Evolutionary conservation across 2,113 vertebrate genomes (phyloP).

Genomic region (Felis catus): DNA sequence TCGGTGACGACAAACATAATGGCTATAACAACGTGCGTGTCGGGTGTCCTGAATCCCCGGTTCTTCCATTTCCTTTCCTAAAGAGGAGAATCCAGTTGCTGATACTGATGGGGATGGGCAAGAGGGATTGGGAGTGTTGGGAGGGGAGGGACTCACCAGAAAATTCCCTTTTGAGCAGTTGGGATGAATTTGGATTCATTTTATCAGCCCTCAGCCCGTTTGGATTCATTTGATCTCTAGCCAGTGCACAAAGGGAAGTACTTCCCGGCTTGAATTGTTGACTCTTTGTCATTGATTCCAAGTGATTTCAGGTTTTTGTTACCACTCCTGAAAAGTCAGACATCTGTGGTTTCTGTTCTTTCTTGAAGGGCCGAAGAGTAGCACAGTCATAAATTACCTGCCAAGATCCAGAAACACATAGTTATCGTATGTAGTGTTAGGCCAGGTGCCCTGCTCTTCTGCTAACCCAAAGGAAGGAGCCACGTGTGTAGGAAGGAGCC

Average conservation of each 20-base stretch:
- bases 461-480: not conserved
- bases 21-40: not conserved
- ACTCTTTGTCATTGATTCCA: slow-evolving; percentile 11
- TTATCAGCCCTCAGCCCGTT: not conserved
- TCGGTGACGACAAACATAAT: not conserved
- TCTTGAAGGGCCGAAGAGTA: not conserved
- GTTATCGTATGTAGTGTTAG: not conserved
- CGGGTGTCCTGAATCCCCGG: not conserved
- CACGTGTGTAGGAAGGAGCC: not conserved
- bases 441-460: not conserved
- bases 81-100: not conserved
- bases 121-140: not conserved
- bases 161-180: not conserved
- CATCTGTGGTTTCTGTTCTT: slow-evolving; percentile 35
- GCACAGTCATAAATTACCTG: not conserved
- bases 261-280: not conserved
- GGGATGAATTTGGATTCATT: not conserved
- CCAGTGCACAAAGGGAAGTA: not conserved
- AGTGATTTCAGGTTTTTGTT: slow-evolving; percentile 26
- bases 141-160: not conserved
- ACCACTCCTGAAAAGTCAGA: not conserved
- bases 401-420: not conserved
- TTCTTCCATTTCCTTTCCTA: not conserved
- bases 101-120: not conserved
- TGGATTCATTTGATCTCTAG: not conserved